Percentiles rank a stretch among this genome's conserved stretches.
These are phyloP conservation scores for Lophochroa leadbeateri DNA, from an alignment of 2,113 vertebrate genomes.

Conservation along the genomic window DNA sequence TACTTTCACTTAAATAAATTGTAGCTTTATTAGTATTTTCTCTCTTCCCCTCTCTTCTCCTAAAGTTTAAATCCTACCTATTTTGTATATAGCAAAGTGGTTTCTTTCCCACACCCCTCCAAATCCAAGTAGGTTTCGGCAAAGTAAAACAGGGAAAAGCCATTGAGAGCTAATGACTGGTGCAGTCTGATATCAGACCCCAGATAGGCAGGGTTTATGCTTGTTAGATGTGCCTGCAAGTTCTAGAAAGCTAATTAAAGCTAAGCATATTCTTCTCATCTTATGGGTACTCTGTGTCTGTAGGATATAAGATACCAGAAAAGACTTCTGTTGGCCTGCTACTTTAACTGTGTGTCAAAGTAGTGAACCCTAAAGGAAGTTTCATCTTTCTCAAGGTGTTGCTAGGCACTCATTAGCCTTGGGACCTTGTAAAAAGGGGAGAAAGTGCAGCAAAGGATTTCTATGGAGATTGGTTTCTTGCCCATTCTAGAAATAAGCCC, in stretches of 20 bases:
- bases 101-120: background rate
- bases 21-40: background rate
- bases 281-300: background rate
- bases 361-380: background rate
- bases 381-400: background rate
- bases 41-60: background rate
- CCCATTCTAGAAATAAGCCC: background rate
- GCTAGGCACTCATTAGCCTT: constrained; percentile 15
- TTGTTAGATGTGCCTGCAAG: background rate
- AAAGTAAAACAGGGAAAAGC: background rate
- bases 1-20: background rate
- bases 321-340: background rate
- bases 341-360: background rate
- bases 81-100: background rate
- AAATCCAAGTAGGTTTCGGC: background rate
- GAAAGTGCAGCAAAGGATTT: background rate
- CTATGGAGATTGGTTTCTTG: background rate
- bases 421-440: background rate
- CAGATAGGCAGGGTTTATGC: background rate
- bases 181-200: background rate
- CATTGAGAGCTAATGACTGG: background rate
- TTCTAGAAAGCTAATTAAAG: constrained; percentile 6
- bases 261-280: constrained; percentile 14
- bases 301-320: background rate
- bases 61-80: background rate